These are phyloP conservation scores for Micrastur ruficollis DNA, from an alignment of 2,797 vertebrate species.

Conservation along the genomic window DNA sequence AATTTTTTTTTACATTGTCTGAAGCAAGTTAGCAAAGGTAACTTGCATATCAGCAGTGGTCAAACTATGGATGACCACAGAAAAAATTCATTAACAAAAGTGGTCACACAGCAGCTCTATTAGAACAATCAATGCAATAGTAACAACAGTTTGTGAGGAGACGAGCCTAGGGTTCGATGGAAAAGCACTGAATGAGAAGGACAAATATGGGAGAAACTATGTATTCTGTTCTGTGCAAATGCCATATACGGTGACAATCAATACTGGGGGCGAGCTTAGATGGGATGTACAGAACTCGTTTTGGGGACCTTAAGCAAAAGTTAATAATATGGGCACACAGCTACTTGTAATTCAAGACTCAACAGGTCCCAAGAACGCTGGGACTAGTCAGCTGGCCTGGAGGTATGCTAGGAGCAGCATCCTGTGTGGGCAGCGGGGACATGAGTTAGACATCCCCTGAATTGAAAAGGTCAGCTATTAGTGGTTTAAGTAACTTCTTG, in stretches of 20 bases:
- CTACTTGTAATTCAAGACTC: not conserved
- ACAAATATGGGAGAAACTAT: not conserved
- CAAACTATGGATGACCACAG: not conserved
- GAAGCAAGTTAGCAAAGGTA: not conserved
- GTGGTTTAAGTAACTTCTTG: not conserved
- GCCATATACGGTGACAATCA: not conserved
- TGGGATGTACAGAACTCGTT: not conserved
- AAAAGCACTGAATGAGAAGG: not conserved
- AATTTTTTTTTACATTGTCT: not conserved
- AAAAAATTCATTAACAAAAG: not conserved
- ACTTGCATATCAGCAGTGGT: not conserved
- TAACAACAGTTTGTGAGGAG: not conserved
- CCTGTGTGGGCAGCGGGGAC: not conserved
- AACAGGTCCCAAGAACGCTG: rapidly evolving
- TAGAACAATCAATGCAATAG: not conserved
- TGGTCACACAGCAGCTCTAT: not conserved
- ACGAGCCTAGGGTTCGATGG: not conserved
- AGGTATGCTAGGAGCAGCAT: not conserved
- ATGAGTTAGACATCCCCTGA: not conserved
- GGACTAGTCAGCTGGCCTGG: not conserved
- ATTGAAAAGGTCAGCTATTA: not conserved
- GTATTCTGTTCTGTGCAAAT: not conserved
- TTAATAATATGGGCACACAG: not conserved
- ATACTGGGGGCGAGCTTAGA: not conserved
- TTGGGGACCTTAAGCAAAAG: not conserved